A percentile compares a stretch with the other conserved stretches of the same genome.
Evolutionary conservation across 2,888 invertebrate species (phyloP).

Genomic region (Orthosia gothica): DNA sequence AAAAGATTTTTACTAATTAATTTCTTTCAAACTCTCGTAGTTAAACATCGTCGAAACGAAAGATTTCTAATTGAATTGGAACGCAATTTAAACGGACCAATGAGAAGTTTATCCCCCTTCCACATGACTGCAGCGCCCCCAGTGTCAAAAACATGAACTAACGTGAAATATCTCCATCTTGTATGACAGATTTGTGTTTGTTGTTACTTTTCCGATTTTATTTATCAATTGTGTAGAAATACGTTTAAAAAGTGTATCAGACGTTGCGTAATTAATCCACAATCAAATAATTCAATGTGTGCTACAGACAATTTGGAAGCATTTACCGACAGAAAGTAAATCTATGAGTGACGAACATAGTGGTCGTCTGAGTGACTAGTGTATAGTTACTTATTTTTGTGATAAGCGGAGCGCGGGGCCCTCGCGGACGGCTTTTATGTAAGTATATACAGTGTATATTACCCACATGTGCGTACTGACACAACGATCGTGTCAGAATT

Average conservation of each 20-base stretch:
- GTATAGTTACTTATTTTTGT: conserved; percentile 92
- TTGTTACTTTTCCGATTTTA: conserved; percentile 89
- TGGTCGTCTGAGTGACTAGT: conserved; percentile 89
- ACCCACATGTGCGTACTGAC: conserved; percentile 76
- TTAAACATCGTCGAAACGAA: conserved; percentile 17
- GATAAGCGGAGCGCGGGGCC: conserved; percentile 91
- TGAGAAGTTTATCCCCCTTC: conserved; percentile 79
- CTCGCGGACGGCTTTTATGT: conserved; percentile 88
- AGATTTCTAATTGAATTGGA: conserved; percentile 73
- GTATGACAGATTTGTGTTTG: conserved; percentile 93
- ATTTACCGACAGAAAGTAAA: conserved; percentile 78
- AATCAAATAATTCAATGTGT: conserved; percentile 71
- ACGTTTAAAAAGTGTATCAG: conserved; percentile 78
- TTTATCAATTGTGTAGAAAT: conserved; percentile 82
- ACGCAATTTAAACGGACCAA: conserved; percentile 80
- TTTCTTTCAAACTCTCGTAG: neutral
- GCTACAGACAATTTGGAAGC: conserved; percentile 69
- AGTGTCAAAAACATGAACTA: conserved; percentile 88
- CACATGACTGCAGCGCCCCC: conserved; percentile 85
- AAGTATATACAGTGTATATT: conserved; percentile 84
- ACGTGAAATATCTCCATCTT: conserved; percentile 93
- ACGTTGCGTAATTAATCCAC: conserved; percentile 70
- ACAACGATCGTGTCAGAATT: conserved; percentile 83
- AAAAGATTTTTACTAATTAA: neutral
- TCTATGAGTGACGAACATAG: conserved; percentile 87